phyloP scores from a whole-genome alignment of 2,113 vertebrate genomes.

The Laterallus jamaicensis region DNA sequence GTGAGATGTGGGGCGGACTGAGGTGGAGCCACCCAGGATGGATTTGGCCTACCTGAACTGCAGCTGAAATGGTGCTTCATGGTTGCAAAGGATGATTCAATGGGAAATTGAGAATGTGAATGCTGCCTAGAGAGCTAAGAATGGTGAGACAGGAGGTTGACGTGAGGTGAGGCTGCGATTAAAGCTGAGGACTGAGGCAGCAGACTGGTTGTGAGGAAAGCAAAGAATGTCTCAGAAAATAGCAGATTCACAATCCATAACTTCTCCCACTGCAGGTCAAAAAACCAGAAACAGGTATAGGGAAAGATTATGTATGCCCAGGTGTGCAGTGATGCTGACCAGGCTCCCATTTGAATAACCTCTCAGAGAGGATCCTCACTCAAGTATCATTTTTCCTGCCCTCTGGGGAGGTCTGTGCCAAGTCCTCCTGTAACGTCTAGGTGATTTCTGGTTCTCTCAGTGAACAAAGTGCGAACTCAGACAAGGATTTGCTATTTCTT shows the following conservation, averaged over 20 bases:
- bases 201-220: background rate
- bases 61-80: background rate
- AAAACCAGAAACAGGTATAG: background rate
- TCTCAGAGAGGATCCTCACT: background rate
- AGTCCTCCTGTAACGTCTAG: background rate
- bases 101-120: background rate
- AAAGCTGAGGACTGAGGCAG: background rate
- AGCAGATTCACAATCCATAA: background rate
- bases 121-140: background rate
- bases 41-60: background rate
- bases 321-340: background rate
- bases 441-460: background rate
- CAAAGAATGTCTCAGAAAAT: background rate
- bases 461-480: background rate
- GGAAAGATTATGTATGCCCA: background rate
- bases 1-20: background rate
- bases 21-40: background rate
- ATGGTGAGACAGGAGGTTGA: background rate
- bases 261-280: background rate
- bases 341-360: background rate
- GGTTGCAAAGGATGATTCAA: accelerated
- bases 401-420: background rate
- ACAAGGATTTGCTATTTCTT: background rate
- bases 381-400: background rate
- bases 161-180: background rate